phyloP scores from a whole-genome alignment of 2,113 vertebrate species.

The Prunella himalayana region DNA sequence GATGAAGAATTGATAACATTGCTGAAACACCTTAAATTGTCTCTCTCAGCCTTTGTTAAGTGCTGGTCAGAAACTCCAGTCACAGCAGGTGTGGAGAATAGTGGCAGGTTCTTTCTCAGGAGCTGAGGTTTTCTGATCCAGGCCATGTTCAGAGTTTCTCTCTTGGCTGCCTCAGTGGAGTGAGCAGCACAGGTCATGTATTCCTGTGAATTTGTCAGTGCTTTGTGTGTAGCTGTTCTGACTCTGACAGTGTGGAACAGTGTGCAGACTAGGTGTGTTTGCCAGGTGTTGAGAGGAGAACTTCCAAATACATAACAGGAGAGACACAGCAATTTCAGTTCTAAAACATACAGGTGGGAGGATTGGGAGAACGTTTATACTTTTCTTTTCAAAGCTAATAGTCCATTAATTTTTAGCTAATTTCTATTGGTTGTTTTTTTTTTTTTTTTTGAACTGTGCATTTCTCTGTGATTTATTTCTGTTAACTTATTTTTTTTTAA shows the following conservation, averaged over 20 bases:
- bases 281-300: background rate
- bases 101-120: background rate
- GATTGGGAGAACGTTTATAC: background rate
- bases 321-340: background rate
- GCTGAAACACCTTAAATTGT: background rate
- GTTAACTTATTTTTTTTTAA: conserved; percentile 53
- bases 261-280: background rate
- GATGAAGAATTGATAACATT: background rate
- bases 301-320: background rate
- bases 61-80: background rate
- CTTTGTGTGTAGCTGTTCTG: background rate
- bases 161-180: background rate
- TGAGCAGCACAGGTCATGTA: background rate
- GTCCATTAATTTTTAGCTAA: background rate
- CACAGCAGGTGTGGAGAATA: background rate
- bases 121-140: background rate
- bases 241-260: background rate
- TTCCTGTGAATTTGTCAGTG: background rate
- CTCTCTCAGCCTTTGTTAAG: background rate
- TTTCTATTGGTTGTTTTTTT: background rate
- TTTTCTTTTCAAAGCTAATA: background rate
- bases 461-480: conserved; percentile 41
- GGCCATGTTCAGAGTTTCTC: rapidly evolving
- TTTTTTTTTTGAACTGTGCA: background rate
- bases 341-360: background rate